Base-by-base conservation (phyloP, 2,113 vertebrate genomes). In the Thalassoma bifasciatum region DNA sequence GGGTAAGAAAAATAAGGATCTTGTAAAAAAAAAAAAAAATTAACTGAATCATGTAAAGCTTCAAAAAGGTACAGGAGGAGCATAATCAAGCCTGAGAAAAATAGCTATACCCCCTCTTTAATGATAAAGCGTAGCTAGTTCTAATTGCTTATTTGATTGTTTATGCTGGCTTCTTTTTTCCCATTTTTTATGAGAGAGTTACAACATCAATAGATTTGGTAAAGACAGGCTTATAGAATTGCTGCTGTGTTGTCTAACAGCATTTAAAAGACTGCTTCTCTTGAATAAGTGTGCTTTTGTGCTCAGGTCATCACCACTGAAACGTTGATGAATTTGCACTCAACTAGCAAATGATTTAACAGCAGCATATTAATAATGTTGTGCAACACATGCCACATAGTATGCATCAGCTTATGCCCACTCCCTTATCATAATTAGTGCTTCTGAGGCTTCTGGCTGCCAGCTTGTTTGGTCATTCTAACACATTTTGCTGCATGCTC, bases 391-490 rank as follows among this genome's bases (percentile, higher is more conserved):
- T 60, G 71, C 67, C 40, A 60, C 81, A 53, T 76, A 69, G 68
- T 79, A 63, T 63, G 54, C 60, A 36, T 77, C 50, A 63, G 76
- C 46, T 63, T 75, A 70, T 79, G 53, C 81, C 69, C 50, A 62
- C 64, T 82, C 38, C 53, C 22, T 72, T 67, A 72, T 79, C 70
- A 67, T 86, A 79, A 84, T 84, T 72, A 81, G 68, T 62, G 60
- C 65, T 79, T 79, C 50, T 61, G 73, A 36, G 70, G 75, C 75
- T 54, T 59, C 69, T 44, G 79, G 52, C 72, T 67, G 75, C 75
- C 72, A 73, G 82, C 70, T 64, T 84, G 60, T 79, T 72, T 53
- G 70, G 82, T 75, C 76, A 81, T 74, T 78, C 69, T 9, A 72
- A 65, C 47, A 65, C 49, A 53, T 83, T 86, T 54, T 50, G 47